Evolutionary conservation across 2,113 vertebrate species (phyloP).

Genomic region (Vanacampus margaritifer): DNA sequence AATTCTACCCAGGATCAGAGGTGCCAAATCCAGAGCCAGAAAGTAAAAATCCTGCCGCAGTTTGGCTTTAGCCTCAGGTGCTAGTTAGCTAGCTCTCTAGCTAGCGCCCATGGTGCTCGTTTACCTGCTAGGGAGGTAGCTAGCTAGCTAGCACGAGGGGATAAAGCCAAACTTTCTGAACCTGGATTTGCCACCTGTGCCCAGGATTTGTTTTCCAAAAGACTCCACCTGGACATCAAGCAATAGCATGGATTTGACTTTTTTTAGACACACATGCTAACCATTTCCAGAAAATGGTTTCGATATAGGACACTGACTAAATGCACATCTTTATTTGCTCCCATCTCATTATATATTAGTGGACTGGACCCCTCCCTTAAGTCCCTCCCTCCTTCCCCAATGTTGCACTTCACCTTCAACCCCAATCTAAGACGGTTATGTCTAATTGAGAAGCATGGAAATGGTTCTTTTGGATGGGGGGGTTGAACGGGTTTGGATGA

Average conservation of each 20-base stretch:
- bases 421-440: slow-evolving; percentile 25
- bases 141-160: no score
- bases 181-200: no score
- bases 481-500: slow-evolving; percentile 21
- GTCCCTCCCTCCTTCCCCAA: neutral
- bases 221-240: slow-evolving; percentile 50
- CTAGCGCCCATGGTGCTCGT: no score
- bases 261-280: neutral
- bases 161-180: no score
- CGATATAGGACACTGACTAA: slow-evolving; percentile 27
- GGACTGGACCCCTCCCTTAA: neutral
- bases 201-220: slow-evolving; percentile 44
- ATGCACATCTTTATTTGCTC: slow-evolving; percentile 22
- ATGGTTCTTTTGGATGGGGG: slow-evolving; percentile 19
- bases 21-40: no score
- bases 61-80: no score
- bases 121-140: no score
- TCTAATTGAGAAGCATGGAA: slow-evolving; percentile 40
- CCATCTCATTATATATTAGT: slow-evolving; percentile 18
- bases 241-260: slow-evolving; percentile 5
- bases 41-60: no score
- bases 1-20: no score
- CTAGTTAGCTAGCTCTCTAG: no score
- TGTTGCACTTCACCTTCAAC: slow-evolving; percentile 44
- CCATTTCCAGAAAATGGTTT: slow-evolving; percentile 37